Percentiles rank a stretch among this genome's conserved stretches.
These are phyloP conservation scores for Hirtodrosophila alboralis DNA, from an alignment of 2,888 invertebrate species.

Conservation along the genomic window DNA sequence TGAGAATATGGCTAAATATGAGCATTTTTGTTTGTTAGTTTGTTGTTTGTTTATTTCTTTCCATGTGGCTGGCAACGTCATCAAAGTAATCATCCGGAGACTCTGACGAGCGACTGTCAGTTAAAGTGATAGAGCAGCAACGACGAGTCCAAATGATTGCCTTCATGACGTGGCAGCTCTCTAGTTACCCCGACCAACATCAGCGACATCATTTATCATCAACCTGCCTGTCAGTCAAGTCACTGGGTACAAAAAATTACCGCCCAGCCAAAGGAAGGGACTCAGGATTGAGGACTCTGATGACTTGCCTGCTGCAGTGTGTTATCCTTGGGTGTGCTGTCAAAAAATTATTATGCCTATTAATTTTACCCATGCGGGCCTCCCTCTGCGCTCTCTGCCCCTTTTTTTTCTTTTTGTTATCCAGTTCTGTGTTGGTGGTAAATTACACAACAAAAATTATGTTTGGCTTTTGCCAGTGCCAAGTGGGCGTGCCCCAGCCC, in stretches of 20 bases:
- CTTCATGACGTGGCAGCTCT: slow-evolving; percentile 74
- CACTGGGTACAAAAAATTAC: slow-evolving; percentile 61
- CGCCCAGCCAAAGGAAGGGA: slow-evolving; percentile 52
- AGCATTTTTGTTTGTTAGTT: slow-evolving; percentile 23
- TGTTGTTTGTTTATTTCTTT: not conserved
- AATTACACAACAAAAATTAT: slow-evolving; percentile 77
- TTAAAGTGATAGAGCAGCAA: slow-evolving; percentile 68
- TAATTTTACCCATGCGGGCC: slow-evolving; percentile 81
- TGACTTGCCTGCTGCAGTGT: slow-evolving; percentile 61
- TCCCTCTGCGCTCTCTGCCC: slow-evolving; percentile 17
- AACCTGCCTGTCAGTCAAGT: slow-evolving; percentile 82
- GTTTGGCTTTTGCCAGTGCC: slow-evolving; percentile 77
- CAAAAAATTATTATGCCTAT: slow-evolving; percentile 84
- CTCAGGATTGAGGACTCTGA: slow-evolving; percentile 53
- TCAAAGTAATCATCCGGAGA: slow-evolving; percentile 77
- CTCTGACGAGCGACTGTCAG: slow-evolving; percentile 74
- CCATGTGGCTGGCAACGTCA: slow-evolving; percentile 71
- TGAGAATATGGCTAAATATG: slow-evolving; percentile 39
- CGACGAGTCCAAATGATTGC: slow-evolving; percentile 73
- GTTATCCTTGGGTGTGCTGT: slow-evolving; percentile 83
- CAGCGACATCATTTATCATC: slow-evolving; percentile 84
- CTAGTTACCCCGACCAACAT: slow-evolving; percentile 54
- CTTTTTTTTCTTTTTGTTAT: not conserved
- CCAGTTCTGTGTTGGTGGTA: slow-evolving; percentile 64
- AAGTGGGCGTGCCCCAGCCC: slow-evolving; percentile 70